Evolutionary conservation across 2,113 vertebrate genomes (phyloP).

Genomic region (Tringa solitaria): DNA sequence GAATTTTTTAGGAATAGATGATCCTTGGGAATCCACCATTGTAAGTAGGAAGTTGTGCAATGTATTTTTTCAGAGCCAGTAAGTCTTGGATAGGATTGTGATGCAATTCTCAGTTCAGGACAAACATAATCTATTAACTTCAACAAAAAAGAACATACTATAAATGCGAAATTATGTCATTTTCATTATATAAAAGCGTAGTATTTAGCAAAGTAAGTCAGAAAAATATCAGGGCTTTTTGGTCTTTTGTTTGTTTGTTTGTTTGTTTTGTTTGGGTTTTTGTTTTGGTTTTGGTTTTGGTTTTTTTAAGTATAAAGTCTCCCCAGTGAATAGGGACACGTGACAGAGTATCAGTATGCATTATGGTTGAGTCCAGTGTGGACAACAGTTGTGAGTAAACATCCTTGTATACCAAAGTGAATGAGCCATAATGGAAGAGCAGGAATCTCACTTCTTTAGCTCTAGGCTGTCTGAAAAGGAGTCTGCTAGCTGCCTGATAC

Average conservation of each 20-base stretch:
- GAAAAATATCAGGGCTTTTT: not conserved
- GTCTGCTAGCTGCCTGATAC: not conserved
- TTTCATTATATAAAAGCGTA: not conserved
- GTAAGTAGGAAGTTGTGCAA: not conserved
- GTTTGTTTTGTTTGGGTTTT: no score
- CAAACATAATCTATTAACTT: not conserved
- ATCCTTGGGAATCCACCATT: not conserved
- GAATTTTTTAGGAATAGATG: not conserved
- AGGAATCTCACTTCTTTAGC: not conserved
- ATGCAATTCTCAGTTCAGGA: not conserved
- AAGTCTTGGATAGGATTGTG: not conserved
- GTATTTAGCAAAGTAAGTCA: not conserved
- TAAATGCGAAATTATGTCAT: not conserved
- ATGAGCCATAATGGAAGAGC: not conserved
- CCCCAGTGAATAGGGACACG: fast-evolving
- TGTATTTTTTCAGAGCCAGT: not conserved
- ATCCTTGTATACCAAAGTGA: not conserved
- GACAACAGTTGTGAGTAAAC: not conserved
- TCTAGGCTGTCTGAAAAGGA: not conserved
- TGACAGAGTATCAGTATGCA: not conserved
- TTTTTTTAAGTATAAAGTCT: not conserved
- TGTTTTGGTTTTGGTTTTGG: no score
- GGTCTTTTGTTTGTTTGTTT: no score
- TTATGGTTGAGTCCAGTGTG: not conserved
- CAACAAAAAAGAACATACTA: not conserved